Evolutionary conservation across 2,888 invertebrate species (phyloP).

Genomic region (Macropis europaea): DNA sequence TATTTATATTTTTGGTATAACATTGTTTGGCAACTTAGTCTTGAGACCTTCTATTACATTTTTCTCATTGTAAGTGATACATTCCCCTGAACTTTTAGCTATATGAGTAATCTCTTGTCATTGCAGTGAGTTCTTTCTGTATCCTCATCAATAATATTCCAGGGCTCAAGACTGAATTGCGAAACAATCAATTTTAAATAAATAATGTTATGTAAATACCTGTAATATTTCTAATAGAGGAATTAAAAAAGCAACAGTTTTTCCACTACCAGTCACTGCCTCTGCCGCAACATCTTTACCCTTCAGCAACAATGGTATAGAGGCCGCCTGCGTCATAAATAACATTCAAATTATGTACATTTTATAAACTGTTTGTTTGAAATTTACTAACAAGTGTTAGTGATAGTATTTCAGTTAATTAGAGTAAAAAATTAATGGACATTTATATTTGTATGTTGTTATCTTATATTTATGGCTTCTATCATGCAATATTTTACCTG

Average conservation of each 20-base stretch:
- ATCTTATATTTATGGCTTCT: neutral
- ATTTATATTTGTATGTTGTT: neutral
- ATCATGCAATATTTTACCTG: conserved; percentile 76
- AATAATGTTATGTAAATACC: conserved; percentile 64
- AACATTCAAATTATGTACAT: conserved; percentile 3
- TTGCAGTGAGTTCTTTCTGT: no score
- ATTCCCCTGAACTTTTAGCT: no score
- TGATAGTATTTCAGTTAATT: neutral
- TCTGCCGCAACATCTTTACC: conserved; percentile 99
- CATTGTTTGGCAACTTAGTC: no score
- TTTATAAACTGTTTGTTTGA: neutral
- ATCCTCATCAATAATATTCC: no score
- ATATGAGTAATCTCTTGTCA: no score
- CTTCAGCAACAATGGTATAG: conserved; percentile 92
- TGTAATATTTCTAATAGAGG: conserved; percentile 93
- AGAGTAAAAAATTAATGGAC: neutral
- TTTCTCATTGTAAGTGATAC: no score
- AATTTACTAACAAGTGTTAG: neutral
- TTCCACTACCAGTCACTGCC: conserved; percentile 99
- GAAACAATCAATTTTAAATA: neutral
- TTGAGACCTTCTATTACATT: no score
- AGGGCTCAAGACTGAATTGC: no score
- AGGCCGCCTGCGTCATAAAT: conserved; percentile 85
- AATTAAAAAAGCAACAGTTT: conserved; percentile 97
- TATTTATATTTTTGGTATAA: no score